A percentile compares a stretch with the other conserved stretches of the same genome.
Conservation (phyloP, 2,888 invertebrate species). For the Pristionchus arcanus region DNA sequence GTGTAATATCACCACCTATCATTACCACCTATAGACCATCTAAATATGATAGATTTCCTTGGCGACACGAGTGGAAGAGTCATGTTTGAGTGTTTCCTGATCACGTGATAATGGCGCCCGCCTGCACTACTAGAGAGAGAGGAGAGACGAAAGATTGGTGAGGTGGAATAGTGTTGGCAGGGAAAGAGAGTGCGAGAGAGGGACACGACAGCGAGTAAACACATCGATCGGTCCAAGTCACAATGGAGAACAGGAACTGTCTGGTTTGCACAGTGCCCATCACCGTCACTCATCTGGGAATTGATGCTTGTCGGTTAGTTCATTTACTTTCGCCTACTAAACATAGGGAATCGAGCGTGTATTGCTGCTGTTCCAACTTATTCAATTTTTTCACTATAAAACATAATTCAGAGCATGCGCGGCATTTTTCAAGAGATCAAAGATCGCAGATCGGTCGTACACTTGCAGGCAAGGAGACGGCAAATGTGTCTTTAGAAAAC, state of each 20-base stretch:
- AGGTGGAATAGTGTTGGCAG: not conserved
- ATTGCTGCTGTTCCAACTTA: not conserved
- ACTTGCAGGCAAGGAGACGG: conserved; percentile 5
- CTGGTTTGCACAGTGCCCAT: not conserved
- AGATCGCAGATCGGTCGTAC: not conserved
- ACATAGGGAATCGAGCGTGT: no score
- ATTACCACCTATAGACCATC: no score
- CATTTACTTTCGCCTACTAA: not conserved
- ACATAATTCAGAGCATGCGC: not conserved
- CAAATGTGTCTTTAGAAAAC: conserved; percentile 8
- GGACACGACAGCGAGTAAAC: not conserved
- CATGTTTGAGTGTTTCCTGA: not conserved
- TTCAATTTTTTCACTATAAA: not conserved
- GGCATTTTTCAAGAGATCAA: conserved; percentile 8
- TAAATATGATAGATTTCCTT: no score
- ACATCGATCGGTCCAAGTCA: not conserved
- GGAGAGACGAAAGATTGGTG: not conserved
- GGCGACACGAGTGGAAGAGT: no score
- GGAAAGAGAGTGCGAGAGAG: not conserved
- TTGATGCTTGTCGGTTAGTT: conserved; percentile 21
- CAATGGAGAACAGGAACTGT: conserved; percentile 9
- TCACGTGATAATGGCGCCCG: not conserved
- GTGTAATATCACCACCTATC: no score
- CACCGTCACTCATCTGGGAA: not conserved
- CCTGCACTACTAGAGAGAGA: not conserved